Base-by-base conservation (phyloP, 2,797 vertebrate genomes). In the Sphaeramia orbicularis region DNA sequence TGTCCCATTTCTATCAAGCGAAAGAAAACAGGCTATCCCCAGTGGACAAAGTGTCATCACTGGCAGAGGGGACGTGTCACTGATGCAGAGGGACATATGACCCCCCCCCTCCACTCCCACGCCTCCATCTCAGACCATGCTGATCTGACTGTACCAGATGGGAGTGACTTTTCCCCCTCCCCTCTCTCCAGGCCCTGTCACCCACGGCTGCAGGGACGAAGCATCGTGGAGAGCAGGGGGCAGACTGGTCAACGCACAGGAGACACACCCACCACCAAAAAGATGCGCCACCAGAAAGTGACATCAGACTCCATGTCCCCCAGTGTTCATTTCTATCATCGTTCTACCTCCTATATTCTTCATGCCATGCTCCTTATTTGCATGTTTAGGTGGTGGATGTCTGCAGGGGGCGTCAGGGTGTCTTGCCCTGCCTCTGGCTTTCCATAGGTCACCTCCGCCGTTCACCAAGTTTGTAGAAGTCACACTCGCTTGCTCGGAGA, bases 121-220 rank as follows among this genome's bases (percentile, higher is more conserved):
- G 53, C 81, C 61, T 85, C 51, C 73, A 58, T 74, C 80, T 85
- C 78, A 76, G 81, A 84, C 87, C 78, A 69, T 12, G 47, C 74
- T 93, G 94, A 93, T 91, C 85, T 15, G 71, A 76, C 80, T 93
- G 90, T 77, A 92, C 89, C 91, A 93, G 91, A 94, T 94, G 90
- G 85, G 87, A 92, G 76, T 92, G 93, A 94, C 93, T 91, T 72
- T 52, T 52, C 73, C 73, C 82, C 77, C 76, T 7, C 65, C 77
- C 76, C 51, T 71, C 81, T 80, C 86, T 76, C 47, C 78, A 64
- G 89, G 89, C 79, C 78, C 78, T 81, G 86, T 91, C 91, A 90
- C 83, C 65, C 43, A 63, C 71, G 65, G 88, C 92, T 87, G 71
- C 70, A 44, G 77, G 86, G 84, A 72, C 74, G 57, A 61, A 70